A percentile compares a stretch with the other conserved stretches of the same genome.
Conservation (phyloP, 2,888 invertebrate species). For the Auanema freiburgensis region DNA sequence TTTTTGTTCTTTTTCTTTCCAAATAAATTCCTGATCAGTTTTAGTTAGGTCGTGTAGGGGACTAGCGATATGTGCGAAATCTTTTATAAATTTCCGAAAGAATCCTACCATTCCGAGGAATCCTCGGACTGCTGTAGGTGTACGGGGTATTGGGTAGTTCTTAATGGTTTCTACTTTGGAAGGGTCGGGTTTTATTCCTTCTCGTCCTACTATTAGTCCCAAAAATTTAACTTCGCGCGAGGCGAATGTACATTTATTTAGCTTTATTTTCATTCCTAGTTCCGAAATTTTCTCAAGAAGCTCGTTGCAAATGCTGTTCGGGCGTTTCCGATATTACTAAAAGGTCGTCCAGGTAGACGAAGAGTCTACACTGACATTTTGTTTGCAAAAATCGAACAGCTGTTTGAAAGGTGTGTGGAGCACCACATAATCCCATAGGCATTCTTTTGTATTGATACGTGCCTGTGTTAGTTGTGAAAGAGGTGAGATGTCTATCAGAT, state of each 20-base stretch:
- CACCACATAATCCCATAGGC: conserved; percentile 34
- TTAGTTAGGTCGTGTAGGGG: conserved; percentile 33
- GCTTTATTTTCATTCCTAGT: conserved; percentile 30
- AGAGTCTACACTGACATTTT: conserved; percentile 4
- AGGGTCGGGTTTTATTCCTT: conserved; percentile 37
- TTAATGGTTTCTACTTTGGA: conserved; percentile 23
- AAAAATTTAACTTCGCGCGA: conserved; percentile 31
- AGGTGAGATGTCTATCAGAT: conserved; percentile 26
- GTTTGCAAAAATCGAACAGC: conserved; percentile 14
- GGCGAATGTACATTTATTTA: conserved; percentile 33
- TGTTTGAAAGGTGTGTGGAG: conserved; percentile 30
- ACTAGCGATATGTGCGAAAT: conserved; percentile 30
- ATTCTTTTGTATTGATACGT: conserved; percentile 30
- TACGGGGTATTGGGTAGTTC: conserved; percentile 22
- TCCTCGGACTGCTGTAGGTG: conserved; percentile 19
- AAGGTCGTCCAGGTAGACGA: conserved; percentile 38
- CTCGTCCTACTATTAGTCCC: conserved; percentile 28
- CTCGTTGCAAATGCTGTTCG: conserved; percentile 33
- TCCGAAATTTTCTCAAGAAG: conserved; percentile 21
- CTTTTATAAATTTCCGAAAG: conserved; percentile 33
- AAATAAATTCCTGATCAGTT: conserved; percentile 17
- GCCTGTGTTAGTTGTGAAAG: conserved; percentile 31
- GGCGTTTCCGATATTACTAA: conserved; percentile 17
- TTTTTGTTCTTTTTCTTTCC: conserved; percentile 23
- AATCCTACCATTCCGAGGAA: conserved; percentile 37